Evolutionary conservation across 2,797 vertebrate species (phyloP).

Genomic region (Hybognathus amarus): DNA sequence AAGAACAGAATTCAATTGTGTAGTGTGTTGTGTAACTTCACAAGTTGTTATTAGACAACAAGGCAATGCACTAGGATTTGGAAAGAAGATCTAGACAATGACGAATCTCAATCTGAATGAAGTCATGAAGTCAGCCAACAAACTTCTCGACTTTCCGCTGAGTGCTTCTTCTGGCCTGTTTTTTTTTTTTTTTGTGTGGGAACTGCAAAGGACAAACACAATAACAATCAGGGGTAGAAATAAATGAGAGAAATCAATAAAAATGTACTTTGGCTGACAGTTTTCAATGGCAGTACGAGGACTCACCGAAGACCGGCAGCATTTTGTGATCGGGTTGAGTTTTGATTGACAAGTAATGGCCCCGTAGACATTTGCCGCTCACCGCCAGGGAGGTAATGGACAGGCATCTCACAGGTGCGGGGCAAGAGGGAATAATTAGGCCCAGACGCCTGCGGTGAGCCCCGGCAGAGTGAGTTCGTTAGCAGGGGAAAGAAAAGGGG

Average conservation of each 20-base stretch:
- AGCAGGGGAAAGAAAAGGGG: conserved; percentile 66
- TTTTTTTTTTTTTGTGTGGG: conserved; percentile 25
- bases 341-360: conserved; percentile 86
- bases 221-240: conserved; percentile 66
- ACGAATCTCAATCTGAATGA: background rate
- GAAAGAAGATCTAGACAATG: background rate
- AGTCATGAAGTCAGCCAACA: conserved; percentile 22
- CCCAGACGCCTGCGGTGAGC: conserved; percentile 78
- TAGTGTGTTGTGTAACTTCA: background rate
- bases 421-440: conserved; percentile 82
- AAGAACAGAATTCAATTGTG: background rate
- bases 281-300: conserved; percentile 75
- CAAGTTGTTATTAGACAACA: background rate
- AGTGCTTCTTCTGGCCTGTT: background rate
- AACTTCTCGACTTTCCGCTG: conserved; percentile 6
- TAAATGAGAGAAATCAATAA: conserved; percentile 75
- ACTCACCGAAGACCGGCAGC: conserved; percentile 70
- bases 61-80: background rate
- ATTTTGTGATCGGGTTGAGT: conserved; percentile 74
- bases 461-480: conserved; percentile 77
- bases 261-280: conserved; percentile 75
- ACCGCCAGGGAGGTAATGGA: conserved; percentile 74
- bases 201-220: conserved; percentile 54
- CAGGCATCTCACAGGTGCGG: conserved; percentile 77
- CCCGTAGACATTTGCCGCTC: conserved; percentile 75